Base-by-base conservation (phyloP, 2,888 invertebrate genomes). In the Pollenia labialis region DNA sequence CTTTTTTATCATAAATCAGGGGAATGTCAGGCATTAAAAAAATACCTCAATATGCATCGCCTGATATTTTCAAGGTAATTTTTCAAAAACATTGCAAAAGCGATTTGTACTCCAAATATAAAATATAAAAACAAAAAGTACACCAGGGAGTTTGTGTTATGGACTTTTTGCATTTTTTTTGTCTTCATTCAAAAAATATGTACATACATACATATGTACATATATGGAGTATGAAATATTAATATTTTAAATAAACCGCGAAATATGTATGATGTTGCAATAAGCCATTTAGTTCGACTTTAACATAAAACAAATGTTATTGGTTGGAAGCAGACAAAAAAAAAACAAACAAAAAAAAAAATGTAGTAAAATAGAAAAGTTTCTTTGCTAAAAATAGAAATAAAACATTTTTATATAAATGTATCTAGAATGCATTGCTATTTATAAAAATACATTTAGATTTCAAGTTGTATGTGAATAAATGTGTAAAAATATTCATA, bases 191-290 rank as follows among this genome's bases (percentile, higher is more conserved):
- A 10, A 56, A 48, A 75, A 69, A 69, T 32, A n/a, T n/a, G n/a
- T n/a, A n/a, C n/a, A n/a, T n/a, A n/a, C n/a, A n/a, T n/a, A n/a
- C n/a, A n/a, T n/a, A n/a, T n/a, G n/a, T n/a, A n/a, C n/a, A n/a
- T n/a, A 62, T 68, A 79, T 74, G 46, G 48, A 60, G 54, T 40
- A 81, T 85, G 74, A 85, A 69, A 82, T 79, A 85, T 79, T 81
- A 74, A 85, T 85, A 79, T 82, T 74, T 85, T 68, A 79, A 82
- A 69, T 56, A 75, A 85, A 85, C 81, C 85, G 69, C 81, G 77
- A 81, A 85, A 85, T 82, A 82, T 85, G 74, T 48, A 40, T 14
- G 4, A 16, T 40, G 69, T 85, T 76, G 81, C 77, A 77, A 52
- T 62, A 82, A 85, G 79, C 82, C 85, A 82, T 85, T 82, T 79